Percentiles rank a stretch among this genome's conserved stretches.
These are phyloP conservation scores for Pachypeltis micranthus DNA, from an alignment of 1,140 invertebrate genomes.

Conservation along the genomic window DNA sequence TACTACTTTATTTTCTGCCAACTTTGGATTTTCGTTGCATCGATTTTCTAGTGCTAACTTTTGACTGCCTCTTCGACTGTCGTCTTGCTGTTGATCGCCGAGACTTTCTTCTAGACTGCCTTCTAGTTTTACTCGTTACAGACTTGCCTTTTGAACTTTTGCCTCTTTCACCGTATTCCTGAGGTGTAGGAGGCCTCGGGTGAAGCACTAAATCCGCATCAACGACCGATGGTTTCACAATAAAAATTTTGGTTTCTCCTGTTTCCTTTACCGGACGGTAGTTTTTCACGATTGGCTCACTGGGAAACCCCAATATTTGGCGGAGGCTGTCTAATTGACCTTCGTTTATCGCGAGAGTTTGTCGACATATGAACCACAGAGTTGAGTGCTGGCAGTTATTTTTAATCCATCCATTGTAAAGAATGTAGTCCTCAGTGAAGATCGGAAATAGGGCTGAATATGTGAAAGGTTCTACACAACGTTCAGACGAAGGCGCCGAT, in stretches of 20 bases:
- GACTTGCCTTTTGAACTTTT: neutral
- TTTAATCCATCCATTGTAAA: conserved; percentile 9
- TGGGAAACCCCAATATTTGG: neutral
- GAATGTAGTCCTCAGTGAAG: conserved; percentile 11
- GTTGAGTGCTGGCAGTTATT: neutral
- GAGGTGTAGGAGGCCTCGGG: neutral
- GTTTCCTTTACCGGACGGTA: neutral
- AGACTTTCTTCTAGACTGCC: neutral
- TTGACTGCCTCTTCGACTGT: conserved; percentile 4
- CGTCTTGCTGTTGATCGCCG: neutral
- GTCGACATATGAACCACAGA: conserved; percentile 6
- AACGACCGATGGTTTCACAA: neutral
- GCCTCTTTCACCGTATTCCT: neutral
- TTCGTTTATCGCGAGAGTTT: conserved; percentile 2
- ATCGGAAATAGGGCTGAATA: neutral
- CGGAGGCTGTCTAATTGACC: neutral
- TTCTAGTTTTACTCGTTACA: neutral
- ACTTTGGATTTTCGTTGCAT: neutral
- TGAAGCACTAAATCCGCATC: neutral
- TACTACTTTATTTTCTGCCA: too few species aligned
- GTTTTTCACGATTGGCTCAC: neutral
- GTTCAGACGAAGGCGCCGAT: neutral
- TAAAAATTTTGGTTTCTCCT: neutral
- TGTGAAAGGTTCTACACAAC: neutral
- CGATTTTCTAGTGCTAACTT: neutral